Conservation (phyloP, 2,797 vertebrate genomes). For the Poeciliopsis paucimaculata region DNA sequence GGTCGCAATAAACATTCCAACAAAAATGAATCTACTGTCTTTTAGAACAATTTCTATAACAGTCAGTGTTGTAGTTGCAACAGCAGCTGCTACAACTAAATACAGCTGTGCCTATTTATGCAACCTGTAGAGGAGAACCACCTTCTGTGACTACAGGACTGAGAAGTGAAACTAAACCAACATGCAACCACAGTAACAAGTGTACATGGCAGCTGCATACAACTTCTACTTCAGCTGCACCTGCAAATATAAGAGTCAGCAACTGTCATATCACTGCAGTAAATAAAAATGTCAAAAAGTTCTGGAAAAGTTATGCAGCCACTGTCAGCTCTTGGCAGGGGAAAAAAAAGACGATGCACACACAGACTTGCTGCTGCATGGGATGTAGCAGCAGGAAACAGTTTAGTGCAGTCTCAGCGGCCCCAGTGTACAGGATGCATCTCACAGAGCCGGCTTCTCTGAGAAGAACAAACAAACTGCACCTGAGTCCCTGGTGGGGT, state of each 20-base stretch:
- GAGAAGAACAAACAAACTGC: slow-evolving; percentile 17
- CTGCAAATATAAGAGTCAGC: neutral
- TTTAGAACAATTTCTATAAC: neutral
- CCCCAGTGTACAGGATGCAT: slow-evolving; percentile 40
- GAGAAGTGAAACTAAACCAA: neutral
- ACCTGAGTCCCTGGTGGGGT: slow-evolving; percentile 17
- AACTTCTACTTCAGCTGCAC: neutral
- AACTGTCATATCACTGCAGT: neutral
- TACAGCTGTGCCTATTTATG: neutral
- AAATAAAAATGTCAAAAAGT: neutral
- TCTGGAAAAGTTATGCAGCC: neutral
- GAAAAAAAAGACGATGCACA: slow-evolving; percentile 17
- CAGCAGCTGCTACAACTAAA: neutral
- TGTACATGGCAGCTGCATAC: neutral
- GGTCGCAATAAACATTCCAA: neutral
- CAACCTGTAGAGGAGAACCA: neutral
- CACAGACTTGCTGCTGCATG: neutral
- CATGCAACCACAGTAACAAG: neutral
- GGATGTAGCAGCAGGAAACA: slow-evolving; percentile 43
- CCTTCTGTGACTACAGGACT: neutral
- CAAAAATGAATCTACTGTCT: neutral
- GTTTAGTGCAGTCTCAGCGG: slow-evolving; percentile 2
- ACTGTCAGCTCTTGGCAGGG: slow-evolving; percentile 5
- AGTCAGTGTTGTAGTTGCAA: neutral
- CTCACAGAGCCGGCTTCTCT: neutral